phyloP scores from a whole-genome alignment of 2,113 vertebrate genomes.

The Atherinomorus stipes region DNA sequence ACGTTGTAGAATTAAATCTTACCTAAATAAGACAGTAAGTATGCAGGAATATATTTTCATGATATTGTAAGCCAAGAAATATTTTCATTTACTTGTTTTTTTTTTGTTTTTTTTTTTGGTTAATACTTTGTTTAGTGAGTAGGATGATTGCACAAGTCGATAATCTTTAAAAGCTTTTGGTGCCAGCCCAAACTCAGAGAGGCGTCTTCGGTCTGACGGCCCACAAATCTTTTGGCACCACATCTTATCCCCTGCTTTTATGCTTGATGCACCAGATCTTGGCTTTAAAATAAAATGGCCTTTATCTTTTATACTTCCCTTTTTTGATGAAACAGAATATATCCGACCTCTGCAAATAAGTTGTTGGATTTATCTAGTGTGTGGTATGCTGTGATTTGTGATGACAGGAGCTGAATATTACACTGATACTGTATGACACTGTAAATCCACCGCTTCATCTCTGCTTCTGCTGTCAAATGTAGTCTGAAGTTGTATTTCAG shows the following conservation, averaged over 20 bases:
- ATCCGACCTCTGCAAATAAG: conserved; percentile 62
- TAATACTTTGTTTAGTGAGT: conserved; percentile 15
- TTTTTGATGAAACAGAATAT: conserved; percentile 62
- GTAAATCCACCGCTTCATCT: conserved; percentile 76
- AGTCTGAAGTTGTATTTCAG: conserved; percentile 76
- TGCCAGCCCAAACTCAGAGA: conserved; percentile 10
- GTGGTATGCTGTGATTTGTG: conserved; percentile 61
- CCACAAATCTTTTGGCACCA: conserved; percentile 45
- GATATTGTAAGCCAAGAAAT: too few relatives aligned
- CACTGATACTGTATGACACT: conserved; percentile 73
- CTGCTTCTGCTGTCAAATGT: conserved; percentile 72
- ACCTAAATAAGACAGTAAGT: too few relatives aligned
- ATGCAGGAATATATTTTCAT: too few relatives aligned
- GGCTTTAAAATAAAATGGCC: conserved; percentile 50
- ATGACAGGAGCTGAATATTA: conserved; percentile 74
- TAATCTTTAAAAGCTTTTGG: conserved; percentile 25
- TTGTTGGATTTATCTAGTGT: conserved; percentile 51
- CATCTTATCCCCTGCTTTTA: conserved; percentile 14
- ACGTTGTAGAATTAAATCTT: too few relatives aligned
- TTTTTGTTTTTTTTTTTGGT: neutral
- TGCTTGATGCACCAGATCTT: conserved; percentile 30
- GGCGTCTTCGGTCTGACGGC: conserved; percentile 5
- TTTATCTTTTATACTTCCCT: conserved; percentile 34
- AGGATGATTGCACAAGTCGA: neutral
- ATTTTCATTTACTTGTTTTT: neutral